Percentiles rank a stretch among this genome's conserved stretches.
Conservation (phyloP, 2,797 vertebrate species). For the Taenioides sp. region DNA sequence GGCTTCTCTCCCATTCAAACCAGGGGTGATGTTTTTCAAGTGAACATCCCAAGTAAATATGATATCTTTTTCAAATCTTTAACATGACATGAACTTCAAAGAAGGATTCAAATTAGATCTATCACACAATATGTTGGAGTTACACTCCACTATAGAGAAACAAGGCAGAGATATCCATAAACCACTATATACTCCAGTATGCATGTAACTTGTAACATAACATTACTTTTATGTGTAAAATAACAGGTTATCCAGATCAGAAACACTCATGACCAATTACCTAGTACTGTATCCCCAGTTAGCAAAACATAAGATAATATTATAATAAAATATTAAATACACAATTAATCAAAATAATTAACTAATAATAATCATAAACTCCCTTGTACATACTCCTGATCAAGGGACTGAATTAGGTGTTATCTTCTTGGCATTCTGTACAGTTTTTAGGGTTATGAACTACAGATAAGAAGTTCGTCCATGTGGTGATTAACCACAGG, state of each 20-base stretch:
- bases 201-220: background rate
- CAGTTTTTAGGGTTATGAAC: constrained; percentile 23
- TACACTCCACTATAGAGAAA: constrained; percentile 3
- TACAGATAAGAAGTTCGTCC: background rate
- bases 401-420: background rate
- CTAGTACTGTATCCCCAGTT: constrained; percentile 37
- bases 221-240: background rate
- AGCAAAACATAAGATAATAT: constrained; percentile 22
- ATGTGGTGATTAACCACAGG: constrained; percentile 63
- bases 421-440: constrained; percentile 7
- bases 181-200: background rate
- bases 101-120: constrained; percentile 12
- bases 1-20: constrained; percentile 41
- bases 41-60: constrained; percentile 81
- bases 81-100: constrained; percentile 27
- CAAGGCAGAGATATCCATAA: background rate
- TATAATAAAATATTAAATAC: constrained; percentile 22
- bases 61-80: constrained; percentile 11
- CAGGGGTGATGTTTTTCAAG: constrained; percentile 84
- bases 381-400: background rate
- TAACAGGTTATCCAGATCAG: constrained; percentile 27
- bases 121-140: constrained; percentile 19
- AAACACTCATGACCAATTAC: constrained; percentile 10
- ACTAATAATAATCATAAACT: constrained; percentile 2
- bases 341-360: background rate